These are phyloP conservation scores for Peromyscus maniculatus DNA, from an alignment of 2,113 vertebrate species.

Conservation along the genomic window DNA sequence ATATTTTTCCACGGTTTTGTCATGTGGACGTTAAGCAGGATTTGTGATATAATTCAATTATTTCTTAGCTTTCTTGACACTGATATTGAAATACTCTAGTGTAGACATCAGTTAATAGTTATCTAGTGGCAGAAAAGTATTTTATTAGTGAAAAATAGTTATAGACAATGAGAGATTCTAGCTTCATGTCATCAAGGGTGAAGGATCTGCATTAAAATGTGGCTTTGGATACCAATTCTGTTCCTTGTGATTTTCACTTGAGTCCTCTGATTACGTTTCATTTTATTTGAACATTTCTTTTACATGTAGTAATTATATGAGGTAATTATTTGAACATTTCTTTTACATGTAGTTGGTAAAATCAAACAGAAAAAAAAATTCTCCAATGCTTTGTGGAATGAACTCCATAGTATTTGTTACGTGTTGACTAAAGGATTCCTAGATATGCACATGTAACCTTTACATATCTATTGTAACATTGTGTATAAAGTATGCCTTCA, in stretches of 20 bases:
- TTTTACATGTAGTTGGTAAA: neutral
- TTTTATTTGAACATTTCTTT: neutral
- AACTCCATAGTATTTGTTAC: slow-evolving; percentile 1
- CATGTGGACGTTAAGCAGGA: neutral
- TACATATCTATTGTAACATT: slow-evolving; percentile 39
- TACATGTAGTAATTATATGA: neutral
- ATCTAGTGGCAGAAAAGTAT: neutral
- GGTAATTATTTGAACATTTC: slow-evolving; percentile 1
- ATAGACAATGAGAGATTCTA: neutral
- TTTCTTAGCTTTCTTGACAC: neutral
- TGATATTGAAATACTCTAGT: neutral
- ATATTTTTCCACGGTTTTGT: neutral
- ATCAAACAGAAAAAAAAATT: slow-evolving; percentile 53
- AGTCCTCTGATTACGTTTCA: neutral
- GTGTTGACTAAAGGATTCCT: slow-evolving; percentile 13
- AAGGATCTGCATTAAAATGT: neutral
- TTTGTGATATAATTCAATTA: neutral
- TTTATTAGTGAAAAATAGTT: neutral
- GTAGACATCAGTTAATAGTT: neutral
- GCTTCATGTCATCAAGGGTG: neutral
- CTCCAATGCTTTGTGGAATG: neutral
- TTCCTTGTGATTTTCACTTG: neutral
- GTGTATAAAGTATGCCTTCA: slow-evolving; percentile 48
- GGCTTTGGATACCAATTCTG: neutral
- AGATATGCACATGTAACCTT: slow-evolving; percentile 40